Conservation (phyloP, 2,797 vertebrate species). For the Thaleichthys pacificus region DNA sequence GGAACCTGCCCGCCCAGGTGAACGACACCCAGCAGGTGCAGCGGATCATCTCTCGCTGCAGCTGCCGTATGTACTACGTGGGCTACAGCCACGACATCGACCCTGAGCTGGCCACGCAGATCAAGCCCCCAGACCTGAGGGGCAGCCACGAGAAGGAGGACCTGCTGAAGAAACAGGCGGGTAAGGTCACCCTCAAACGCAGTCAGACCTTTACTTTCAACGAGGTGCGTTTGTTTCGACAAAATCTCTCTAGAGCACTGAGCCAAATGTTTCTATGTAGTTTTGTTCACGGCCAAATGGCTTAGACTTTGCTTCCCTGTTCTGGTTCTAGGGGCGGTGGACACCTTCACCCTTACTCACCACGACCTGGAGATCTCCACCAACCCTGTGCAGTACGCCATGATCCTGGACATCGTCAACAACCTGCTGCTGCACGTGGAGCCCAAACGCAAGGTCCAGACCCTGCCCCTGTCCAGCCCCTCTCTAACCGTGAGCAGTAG, state of each 20-base stretch:
- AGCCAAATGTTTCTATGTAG: too few relatives aligned
- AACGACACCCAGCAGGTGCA: constrained; percentile 95
- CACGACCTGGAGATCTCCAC: constrained; percentile 98
- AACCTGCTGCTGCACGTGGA: constrained; percentile 95
- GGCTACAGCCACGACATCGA: constrained; percentile 98
- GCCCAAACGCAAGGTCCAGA: constrained; percentile 89
- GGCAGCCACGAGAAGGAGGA: constrained; percentile 93
- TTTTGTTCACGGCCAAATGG: not conserved
- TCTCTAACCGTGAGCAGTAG: not conserved
- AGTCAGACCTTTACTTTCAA: not conserved
- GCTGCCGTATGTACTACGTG: constrained; percentile 98
- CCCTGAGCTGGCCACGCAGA: constrained; percentile 92
- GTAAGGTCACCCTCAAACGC: constrained; percentile 57
- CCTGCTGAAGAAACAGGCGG: constrained; percentile 95
- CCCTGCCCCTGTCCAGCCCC: not conserved
- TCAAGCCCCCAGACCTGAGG: constrained; percentile 90
- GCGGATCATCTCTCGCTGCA: constrained; percentile 97
- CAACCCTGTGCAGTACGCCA: constrained; percentile 97
- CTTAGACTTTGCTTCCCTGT: not conserved
- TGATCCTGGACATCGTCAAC: constrained; percentile 99
- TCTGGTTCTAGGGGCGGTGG: constrained; percentile 84
- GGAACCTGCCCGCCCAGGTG: constrained; percentile 93
- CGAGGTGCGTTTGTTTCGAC: not conserved
- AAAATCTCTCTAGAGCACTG: not conserved
- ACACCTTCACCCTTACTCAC: constrained; percentile 98